These are phyloP conservation scores for Metopolophium dirhodum DNA, from an alignment of 1,140 invertebrate species.

Conservation along the genomic window DNA sequence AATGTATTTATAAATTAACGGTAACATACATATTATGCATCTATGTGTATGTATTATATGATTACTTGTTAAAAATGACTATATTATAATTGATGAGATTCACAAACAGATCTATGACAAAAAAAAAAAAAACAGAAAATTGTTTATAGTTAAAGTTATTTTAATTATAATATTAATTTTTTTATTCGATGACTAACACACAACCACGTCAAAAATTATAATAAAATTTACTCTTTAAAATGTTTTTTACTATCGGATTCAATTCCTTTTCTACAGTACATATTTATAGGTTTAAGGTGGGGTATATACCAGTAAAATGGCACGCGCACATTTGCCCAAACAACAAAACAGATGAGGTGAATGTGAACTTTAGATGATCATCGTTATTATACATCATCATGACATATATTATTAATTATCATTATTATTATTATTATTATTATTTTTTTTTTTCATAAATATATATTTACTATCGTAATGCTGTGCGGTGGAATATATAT, in stretches of 20 bases:
- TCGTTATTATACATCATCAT: not conserved
- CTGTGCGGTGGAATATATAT: not conserved
- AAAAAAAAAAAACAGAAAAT: not conserved
- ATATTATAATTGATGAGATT: slow-evolving; percentile 35
- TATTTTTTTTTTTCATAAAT: not conserved
- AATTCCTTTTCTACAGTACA: slow-evolving; percentile 1
- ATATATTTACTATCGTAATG: not conserved
- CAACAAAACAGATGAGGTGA: not conserved
- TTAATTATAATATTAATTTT: not conserved
- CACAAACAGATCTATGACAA: slow-evolving; percentile 13
- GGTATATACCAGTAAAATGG: not conserved
- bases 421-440: not conserved
- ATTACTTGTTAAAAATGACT: not conserved
- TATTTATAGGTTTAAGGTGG: slow-evolving; percentile 4
- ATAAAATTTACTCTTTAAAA: slow-evolving; percentile 30
- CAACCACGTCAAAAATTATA: not conserved
- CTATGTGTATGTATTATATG: not conserved
- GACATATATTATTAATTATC: not conserved
- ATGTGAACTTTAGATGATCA: not conserved
- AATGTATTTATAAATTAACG: not conserved
- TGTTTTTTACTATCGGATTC: not conserved
- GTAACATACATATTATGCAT: not conserved
- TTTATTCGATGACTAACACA: not conserved
- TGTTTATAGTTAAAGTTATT: not conserved
- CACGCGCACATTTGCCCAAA: not conserved